These are phyloP conservation scores for Papilio demoleus DNA, from an alignment of 2,888 invertebrate species.

Conservation along the genomic window DNA sequence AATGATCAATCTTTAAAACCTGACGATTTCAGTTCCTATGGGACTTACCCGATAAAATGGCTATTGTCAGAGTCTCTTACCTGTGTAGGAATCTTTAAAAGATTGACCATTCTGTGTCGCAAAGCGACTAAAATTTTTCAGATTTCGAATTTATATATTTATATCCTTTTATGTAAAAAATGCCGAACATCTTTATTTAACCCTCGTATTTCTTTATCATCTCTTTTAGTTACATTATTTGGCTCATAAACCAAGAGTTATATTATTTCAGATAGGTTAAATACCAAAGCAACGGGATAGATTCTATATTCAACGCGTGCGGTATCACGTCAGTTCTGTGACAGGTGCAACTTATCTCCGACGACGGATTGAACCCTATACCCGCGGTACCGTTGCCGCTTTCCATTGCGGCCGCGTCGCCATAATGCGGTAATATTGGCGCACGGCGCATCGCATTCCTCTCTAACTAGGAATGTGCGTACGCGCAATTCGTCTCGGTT, in stretches of 20 bases:
- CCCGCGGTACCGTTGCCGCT: constrained; percentile 68
- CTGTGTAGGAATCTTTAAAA: no score
- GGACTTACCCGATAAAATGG: no score
- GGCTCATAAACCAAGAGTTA: neutral
- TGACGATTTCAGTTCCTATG: no score
- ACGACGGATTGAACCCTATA: constrained; percentile 43
- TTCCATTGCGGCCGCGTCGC: constrained; percentile 61
- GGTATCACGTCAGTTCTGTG: constrained; percentile 8
- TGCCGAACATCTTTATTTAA: neutral
- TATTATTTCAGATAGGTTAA: neutral
- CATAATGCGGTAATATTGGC: constrained; percentile 59
- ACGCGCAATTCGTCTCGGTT: constrained; percentile 54
- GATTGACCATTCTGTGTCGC: no score
- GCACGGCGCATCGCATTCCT: constrained; percentile 68
- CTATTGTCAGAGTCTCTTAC: no score
- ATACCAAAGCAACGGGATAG: neutral
- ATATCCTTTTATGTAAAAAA: no score
- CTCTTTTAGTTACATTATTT: neutral
- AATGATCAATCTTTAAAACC: no score
- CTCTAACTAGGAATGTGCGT: constrained; percentile 57
- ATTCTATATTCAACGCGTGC: constrained; percentile 28
- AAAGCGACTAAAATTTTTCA: no score
- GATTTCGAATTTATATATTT: no score
- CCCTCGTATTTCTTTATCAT: neutral
- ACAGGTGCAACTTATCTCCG: constrained; percentile 37